phyloP scores from a whole-genome alignment of 2,113 vertebrate genomes.

The Menidia beryllina region DNA sequence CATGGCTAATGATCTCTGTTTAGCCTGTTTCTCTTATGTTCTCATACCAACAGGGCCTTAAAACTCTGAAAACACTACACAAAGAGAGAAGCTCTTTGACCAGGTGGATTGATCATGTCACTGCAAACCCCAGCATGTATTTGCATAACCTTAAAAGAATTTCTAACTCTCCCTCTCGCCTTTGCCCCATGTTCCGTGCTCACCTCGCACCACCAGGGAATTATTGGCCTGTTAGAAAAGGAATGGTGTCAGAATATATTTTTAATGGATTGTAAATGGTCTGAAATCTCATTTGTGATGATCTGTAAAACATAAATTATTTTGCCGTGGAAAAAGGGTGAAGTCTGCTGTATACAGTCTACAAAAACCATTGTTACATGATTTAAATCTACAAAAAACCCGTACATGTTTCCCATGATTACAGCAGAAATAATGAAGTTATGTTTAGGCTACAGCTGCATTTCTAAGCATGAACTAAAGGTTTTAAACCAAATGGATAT shows the following conservation, averaged over 20 bases:
- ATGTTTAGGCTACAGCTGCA: not conserved
- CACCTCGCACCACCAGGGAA: slow-evolving; percentile 20
- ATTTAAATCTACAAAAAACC: not conserved
- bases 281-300: slow-evolving; percentile 6
- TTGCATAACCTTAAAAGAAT: slow-evolving; percentile 31
- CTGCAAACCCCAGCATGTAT: slow-evolving; percentile 16
- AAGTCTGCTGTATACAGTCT: not conserved
- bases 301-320: slow-evolving; percentile 16
- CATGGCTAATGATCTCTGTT: not conserved
- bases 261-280: slow-evolving; percentile 8
- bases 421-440: too few species aligned
- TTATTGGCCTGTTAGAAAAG: slow-evolving; percentile 19
- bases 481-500: not conserved
- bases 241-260: slow-evolving; percentile 31
- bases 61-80: slow-evolving; percentile 8
- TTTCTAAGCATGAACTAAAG: not conserved
- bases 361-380: not conserved
- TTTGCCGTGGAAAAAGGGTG: slow-evolving; percentile 3
- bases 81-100: slow-evolving; percentile 9
- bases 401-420: not conserved
- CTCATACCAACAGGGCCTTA: not conserved
- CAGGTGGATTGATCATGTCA: slow-evolving; percentile 33
- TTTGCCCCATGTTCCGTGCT: slow-evolving; percentile 21
- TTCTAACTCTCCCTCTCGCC: slow-evolving; percentile 15
- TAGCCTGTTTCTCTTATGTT: not conserved